Base-by-base conservation (phyloP, 2,888 invertebrate genomes). In the Drosophila mimetica region DNA sequence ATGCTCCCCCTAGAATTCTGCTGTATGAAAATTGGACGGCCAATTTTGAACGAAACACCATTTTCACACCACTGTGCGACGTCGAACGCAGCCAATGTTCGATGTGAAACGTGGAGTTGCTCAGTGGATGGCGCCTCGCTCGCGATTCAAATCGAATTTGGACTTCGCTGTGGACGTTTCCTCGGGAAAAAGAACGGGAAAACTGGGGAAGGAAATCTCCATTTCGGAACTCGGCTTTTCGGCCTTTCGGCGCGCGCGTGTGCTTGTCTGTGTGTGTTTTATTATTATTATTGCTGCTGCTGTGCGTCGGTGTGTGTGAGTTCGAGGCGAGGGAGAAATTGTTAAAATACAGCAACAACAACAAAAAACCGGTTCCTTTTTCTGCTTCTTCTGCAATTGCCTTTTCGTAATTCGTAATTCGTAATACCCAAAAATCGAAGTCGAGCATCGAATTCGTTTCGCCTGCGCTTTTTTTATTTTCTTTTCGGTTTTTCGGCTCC, bases 341-440 rank as follows among this genome's bases (percentile, higher is more conserved):
- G 61, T 71, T 36, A 42, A 39, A 14, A 39, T 13, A 39, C 16
- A 14, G 9, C 11, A 39, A 39, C 0, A 39, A 18, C 9, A 11
- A 36, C n/a, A 36, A 46, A 34, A 70, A 70, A 57, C 70, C 70
- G 70, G 70, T 70, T 70, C 47, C 55, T 28, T 25, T 44, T 16
- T 46, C 34, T 34, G 37, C 50, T 39, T 39, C 47, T 18, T 41
- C 44, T 55, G 55, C 55, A 59, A 59, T 59, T 59, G 58, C 50
- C 44, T 60, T 66, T 53, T 64, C 28, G 25, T 37, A 47, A 34
- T 59, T 36, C 42, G 36, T 57, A 36, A 44, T 54, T 58, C 37
- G 39, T 39, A 52, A 39, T 46, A 30, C 25, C 46, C 28, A 46
- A 46, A 46, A 46, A 46, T 28, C 46, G 16, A 44, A 42, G 25